Evolutionary conservation across 2,113 vertebrate genomes (phyloP).

Genomic region (Budorcas taxicolor): DNA sequence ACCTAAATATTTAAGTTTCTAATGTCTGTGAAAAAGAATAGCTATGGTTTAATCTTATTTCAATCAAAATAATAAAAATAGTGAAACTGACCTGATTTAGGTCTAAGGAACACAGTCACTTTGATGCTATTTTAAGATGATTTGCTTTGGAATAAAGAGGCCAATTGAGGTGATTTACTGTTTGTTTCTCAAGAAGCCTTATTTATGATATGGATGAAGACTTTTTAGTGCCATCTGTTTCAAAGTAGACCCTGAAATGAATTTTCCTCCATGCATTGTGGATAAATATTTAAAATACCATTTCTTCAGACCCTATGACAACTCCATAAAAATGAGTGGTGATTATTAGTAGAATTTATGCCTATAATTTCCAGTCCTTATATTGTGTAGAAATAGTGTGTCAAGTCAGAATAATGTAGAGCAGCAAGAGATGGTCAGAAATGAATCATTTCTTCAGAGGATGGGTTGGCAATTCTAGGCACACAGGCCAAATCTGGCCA

Average conservation of each 20-base stretch:
- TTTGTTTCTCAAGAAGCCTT: slow-evolving; percentile 7
- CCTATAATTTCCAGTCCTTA: not conserved
- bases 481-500: not conserved
- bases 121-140: slow-evolving; percentile 29
- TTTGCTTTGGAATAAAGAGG: slow-evolving; percentile 1
- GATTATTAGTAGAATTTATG: not conserved
- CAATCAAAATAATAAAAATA: slow-evolving; percentile 19
- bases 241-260: not conserved
- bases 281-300: not conserved
- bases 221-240: not conserved
- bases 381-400: not conserved
- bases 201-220: not conserved
- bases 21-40: not conserved
- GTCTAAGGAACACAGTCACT: not conserved
- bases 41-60: not conserved
- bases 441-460: not conserved
- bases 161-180: not conserved
- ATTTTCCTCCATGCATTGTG: not conserved
- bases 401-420: not conserved
- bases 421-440: not conserved
- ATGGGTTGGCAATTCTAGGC: not conserved
- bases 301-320: not conserved
- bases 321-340: not conserved
- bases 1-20: not conserved
- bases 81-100: slow-evolving; percentile 6